These are phyloP conservation scores for Oncopodura yosiiana DNA, from an alignment of 1,140 invertebrate species.

Conservation along the genomic window DNA sequence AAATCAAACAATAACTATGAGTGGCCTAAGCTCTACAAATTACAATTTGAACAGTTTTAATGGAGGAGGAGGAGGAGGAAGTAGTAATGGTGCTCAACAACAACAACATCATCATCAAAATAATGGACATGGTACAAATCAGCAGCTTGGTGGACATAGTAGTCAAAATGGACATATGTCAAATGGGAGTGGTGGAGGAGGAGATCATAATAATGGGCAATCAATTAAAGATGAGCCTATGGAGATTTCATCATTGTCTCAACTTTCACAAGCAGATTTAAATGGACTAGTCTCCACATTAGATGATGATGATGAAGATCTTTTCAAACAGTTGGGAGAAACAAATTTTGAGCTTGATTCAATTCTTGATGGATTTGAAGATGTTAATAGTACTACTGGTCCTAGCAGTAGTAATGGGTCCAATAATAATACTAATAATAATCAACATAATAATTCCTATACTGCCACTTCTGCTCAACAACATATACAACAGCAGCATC, in stretches of 20 bases:
- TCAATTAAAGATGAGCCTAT: conserved; percentile 22
- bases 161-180: too few relatives aligned
- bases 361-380: conserved; percentile 43
- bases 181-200: conserved; percentile 9
- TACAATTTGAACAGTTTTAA: not conserved
- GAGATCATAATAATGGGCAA: conserved; percentile 1
- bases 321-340: conserved; percentile 58
- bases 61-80: not conserved
- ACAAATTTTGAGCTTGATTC: conserved; percentile 50
- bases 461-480: conserved; percentile 29
- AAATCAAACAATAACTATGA: too few relatives aligned
- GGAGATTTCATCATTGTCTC: conserved; percentile 41
- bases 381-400: conserved; percentile 25
- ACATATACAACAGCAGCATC: conserved; percentile 22
- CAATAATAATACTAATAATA: conserved; percentile 25
- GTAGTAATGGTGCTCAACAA: not conserved
- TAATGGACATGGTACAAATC: too few relatives aligned
- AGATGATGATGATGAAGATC: conserved; percentile 56
- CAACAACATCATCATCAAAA: conserved; percentile 11
- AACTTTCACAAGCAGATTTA: conserved; percentile 56
- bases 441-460: conserved; percentile 22
- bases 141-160: too few relatives aligned
- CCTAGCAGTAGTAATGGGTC: conserved; percentile 19
- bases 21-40: too few relatives aligned
- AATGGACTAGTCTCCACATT: conserved; percentile 47